phyloP scores from a whole-genome alignment of 2,888 invertebrate genomes.

The Eupithecia subumbrata region DNA sequence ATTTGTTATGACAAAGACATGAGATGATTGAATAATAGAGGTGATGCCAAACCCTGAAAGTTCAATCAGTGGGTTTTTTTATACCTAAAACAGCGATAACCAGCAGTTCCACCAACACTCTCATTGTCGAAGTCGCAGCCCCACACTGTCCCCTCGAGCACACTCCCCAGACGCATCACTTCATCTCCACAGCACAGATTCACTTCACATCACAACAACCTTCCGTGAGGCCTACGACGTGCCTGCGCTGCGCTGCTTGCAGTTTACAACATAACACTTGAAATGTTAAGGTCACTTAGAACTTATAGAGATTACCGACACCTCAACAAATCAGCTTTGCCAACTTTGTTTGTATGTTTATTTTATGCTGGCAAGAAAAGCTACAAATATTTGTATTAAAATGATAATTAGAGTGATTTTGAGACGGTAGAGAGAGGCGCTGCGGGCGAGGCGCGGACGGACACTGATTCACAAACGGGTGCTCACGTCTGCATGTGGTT shows the following conservation, averaged over 20 bases:
- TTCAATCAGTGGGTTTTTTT: background rate
- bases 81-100: constrained; percentile 35
- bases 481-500: constrained; percentile 22
- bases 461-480: constrained; percentile 46
- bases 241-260: background rate
- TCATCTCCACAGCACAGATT: constrained; percentile 16
- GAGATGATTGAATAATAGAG: background rate
- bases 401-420: background rate
- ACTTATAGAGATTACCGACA: background rate
- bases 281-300: background rate
- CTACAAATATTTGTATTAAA: background rate
- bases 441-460: constrained; percentile 4
- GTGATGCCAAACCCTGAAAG: background rate
- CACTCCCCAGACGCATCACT: constrained; percentile 33
- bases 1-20: background rate
- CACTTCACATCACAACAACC: constrained; percentile 1
- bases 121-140: constrained; percentile 29
- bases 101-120: constrained; percentile 18
- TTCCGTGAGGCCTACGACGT: background rate
- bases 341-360: background rate
- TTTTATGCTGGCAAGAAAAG: background rate
- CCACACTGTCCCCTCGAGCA: constrained; percentile 20
- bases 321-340: background rate
- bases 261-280: background rate
- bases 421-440: background rate